phyloP scores from a whole-genome alignment of 2,888 invertebrate genomes.

The Pachycephus smyrnensis region DNA sequence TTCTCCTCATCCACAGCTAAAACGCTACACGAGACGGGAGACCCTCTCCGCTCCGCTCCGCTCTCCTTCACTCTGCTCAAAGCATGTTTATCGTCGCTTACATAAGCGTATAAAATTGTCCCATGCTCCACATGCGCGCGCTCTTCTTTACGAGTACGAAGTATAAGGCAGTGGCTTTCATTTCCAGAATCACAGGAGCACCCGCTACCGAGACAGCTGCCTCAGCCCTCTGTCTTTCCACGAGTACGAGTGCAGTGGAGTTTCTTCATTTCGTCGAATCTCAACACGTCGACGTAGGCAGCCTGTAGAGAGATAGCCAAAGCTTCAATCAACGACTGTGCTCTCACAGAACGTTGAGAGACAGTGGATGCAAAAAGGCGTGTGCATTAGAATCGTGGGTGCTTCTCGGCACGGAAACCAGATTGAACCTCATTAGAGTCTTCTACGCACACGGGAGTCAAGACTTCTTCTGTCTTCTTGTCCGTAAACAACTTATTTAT shows the following conservation, averaged over 20 bases:
- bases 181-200: constrained; percentile 22
- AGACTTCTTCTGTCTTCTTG: constrained; percentile 10
- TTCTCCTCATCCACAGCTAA: neutral
- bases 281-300: neutral
- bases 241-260: neutral
- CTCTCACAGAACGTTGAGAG: neutral
- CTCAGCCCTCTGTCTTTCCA: neutral
- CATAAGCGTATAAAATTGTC: constrained; percentile 42
- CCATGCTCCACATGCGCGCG: constrained; percentile 30
- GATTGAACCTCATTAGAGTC: constrained; percentile 45
- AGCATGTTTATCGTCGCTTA: constrained; percentile 45
- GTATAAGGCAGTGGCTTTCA: constrained; percentile 29
- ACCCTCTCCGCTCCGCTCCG: constrained; percentile 2
- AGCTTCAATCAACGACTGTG: too few relatives aligned
- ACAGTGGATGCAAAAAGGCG: constrained; percentile 6
- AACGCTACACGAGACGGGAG: constrained; percentile 6
- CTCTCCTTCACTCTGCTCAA: constrained; percentile 27
- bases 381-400: constrained; percentile 28
- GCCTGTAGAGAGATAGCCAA: neutral
- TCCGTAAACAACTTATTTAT: constrained; percentile 22
- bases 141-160: constrained; percentile 30
- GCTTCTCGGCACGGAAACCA: constrained; percentile 41
- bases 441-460: constrained; percentile 23
- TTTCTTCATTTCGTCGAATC: too few relatives aligned
- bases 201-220: neutral